These are phyloP conservation scores for Darwinula stevensoni DNA, from an alignment of 2,888 invertebrate species.

Conservation along the genomic window DNA sequence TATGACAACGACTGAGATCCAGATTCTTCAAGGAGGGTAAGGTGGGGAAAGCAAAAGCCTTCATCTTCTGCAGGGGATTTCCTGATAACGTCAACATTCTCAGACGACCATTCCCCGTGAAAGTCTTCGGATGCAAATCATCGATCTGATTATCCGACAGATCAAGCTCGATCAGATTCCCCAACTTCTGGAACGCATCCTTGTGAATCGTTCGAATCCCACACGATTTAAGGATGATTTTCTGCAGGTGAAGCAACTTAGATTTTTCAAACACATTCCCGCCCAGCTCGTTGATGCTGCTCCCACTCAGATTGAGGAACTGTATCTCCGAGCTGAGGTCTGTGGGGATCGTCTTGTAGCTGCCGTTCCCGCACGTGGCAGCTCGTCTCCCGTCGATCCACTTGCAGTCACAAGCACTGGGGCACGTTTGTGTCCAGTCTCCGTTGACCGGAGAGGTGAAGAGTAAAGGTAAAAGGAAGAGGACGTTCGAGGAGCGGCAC, in stretches of 20 bases:
- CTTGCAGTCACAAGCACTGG: no score
- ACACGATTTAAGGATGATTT: slow-evolving; percentile 43
- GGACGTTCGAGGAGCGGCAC: no score
- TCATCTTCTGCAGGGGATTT: slow-evolving; percentile 41
- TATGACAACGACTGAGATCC: slow-evolving; percentile 45
- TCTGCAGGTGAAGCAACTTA: slow-evolving; percentile 48
- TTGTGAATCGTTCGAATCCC: slow-evolving; percentile 41
- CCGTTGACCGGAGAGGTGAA: no score
- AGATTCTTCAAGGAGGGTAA: slow-evolving; percentile 48
- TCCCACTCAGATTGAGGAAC: slow-evolving; percentile 53
- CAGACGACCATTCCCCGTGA: slow-evolving; percentile 45
- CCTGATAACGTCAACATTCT: slow-evolving; percentile 44
- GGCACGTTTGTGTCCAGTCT: no score
- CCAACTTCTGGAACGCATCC: slow-evolving; percentile 57
- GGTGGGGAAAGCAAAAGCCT: slow-evolving; percentile 32
- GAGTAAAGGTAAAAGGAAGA: no score
- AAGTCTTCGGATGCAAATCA: slow-evolving; percentile 19
- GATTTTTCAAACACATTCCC: slow-evolving; percentile 16
- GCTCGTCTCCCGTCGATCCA: no score
- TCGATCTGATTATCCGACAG: slow-evolving; percentile 33
- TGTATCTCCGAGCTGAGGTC: slow-evolving; percentile 25
- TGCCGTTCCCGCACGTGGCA: no score
- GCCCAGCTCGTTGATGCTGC: slow-evolving; percentile 34
- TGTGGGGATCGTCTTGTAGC: no score
- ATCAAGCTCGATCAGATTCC: slow-evolving; percentile 59